A percentile compares a stretch with the other conserved stretches of the same genome.
These are phyloP conservation scores for Diplodus puntazzo DNA, from an alignment of 2,797 vertebrate genomes.

Conservation along the genomic window DNA sequence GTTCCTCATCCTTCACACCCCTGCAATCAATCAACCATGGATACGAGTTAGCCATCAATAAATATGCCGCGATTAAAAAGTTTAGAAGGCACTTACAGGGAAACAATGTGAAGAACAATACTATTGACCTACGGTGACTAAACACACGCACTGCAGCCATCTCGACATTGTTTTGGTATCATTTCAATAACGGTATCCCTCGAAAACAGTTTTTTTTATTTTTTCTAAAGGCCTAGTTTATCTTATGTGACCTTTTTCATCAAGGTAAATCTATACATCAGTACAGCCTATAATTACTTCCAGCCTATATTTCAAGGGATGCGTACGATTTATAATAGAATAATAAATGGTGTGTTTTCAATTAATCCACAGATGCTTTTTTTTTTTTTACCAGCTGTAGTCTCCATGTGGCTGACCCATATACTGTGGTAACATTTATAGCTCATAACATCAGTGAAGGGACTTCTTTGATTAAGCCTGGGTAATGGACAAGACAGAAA, in stretches of 20 bases:
- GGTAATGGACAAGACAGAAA: slow-evolving; percentile 81
- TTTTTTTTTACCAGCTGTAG: slow-evolving; percentile 22
- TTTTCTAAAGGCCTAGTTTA: neutral
- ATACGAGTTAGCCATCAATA: slow-evolving; percentile 29
- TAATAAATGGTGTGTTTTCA: slow-evolving; percentile 32
- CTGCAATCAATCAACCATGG: slow-evolving; percentile 34
- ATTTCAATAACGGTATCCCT: slow-evolving; percentile 17
- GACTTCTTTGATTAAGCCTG: slow-evolving; percentile 77
- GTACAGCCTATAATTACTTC: slow-evolving; percentile 13
- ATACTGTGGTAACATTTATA: slow-evolving; percentile 65
- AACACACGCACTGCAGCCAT: neutral
- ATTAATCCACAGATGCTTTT: slow-evolving; percentile 50
- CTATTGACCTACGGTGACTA: neutral
- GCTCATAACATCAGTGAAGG: slow-evolving; percentile 74
- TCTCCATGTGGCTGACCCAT: slow-evolving; percentile 66
- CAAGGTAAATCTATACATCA: slow-evolving; percentile 10
- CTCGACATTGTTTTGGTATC: neutral
- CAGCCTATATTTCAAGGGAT: neutral
- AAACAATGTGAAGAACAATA: slow-evolving; percentile 7
- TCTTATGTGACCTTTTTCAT: neutral
- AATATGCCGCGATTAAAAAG: slow-evolving; percentile 7
- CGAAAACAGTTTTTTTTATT: slow-evolving; percentile 4
- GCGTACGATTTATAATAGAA: slow-evolving; percentile 4
- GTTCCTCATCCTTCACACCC: slow-evolving; percentile 34
- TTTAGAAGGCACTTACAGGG: slow-evolving; percentile 12